Evolutionary conservation across 2,797 vertebrate genomes (phyloP).

Genomic region (Hydrolagus colliei): DNA sequence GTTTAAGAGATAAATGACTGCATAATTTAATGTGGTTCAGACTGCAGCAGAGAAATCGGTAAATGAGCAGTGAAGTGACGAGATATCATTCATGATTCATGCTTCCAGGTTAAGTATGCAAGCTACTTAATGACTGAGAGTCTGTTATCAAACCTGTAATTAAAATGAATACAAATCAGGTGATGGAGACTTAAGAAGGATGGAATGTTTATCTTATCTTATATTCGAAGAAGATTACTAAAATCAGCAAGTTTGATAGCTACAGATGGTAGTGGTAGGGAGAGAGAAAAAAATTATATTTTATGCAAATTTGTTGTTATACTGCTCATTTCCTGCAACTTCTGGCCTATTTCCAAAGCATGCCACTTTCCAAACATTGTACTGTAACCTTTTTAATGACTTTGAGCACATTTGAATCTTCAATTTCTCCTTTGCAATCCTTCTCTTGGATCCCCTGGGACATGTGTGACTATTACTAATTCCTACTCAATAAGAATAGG

Average conservation of each 20-base stretch:
- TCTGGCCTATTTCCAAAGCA: too few species aligned
- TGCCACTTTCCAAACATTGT: conserved; percentile 4
- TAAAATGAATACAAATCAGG: conserved; percentile 19
- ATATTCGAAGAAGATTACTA: neutral
- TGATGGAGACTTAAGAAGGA: neutral
- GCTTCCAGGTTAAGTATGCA: neutral
- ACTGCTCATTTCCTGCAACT: too few species aligned
- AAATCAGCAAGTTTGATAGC: neutral
- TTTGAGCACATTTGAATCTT: neutral
- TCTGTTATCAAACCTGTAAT: neutral
- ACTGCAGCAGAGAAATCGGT: neutral
- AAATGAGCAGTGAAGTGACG: neutral
- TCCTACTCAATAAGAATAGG: too few species aligned
- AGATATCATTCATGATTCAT: neutral
- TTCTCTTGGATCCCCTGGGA: neutral
- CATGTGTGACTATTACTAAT: neutral
- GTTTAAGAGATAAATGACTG: neutral
- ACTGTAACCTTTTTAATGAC: neutral
- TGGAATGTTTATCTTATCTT: neutral
- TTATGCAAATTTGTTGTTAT: neutral
- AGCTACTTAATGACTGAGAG: conserved; percentile 4
- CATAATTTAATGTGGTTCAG: neutral
- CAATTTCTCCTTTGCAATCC: neutral
- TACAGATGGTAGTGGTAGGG: neutral
- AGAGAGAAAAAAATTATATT: neutral